A percentile compares a stretch with the other conserved stretches of the same genome.
Conservation (phyloP, 2,888 invertebrate species). For the Stictocephala bisonia region DNA sequence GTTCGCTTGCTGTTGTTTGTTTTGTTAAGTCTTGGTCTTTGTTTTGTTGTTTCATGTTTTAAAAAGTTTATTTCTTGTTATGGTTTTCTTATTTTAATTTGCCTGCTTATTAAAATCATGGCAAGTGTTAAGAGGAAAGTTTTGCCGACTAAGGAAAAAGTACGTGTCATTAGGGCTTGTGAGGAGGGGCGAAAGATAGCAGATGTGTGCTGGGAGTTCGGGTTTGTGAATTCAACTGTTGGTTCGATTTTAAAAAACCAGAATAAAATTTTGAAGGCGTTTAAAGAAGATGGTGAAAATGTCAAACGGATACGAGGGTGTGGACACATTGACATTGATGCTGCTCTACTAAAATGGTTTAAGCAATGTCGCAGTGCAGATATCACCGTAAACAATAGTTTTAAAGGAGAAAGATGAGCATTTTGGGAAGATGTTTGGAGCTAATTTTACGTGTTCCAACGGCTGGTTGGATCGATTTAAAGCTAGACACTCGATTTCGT, state of each 20-base stretch:
- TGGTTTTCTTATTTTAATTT: too few relatives aligned
- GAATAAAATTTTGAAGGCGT: constrained; percentile 21
- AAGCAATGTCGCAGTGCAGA: constrained; percentile 11
- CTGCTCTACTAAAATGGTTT: constrained; percentile 35
- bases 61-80: too few relatives aligned
- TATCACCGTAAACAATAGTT: constrained; percentile 14
- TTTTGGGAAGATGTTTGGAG: constrained; percentile 28
- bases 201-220: constrained; percentile 15
- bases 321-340: constrained; percentile 22
- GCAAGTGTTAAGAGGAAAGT: constrained; percentile 15
- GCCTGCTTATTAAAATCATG: too few relatives aligned
- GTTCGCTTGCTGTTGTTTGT: too few relatives aligned
- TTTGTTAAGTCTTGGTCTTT: constrained; percentile 4
- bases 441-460: constrained; percentile 14
- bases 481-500: constrained; percentile 22
- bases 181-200: constrained; percentile 25
- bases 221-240: constrained; percentile 25
- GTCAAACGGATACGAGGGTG: constrained; percentile 8
- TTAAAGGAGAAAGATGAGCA: constrained; percentile 9
- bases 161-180: constrained; percentile 3
- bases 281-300: constrained; percentile 18
- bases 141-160: constrained; percentile 23
- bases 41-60: not conserved
- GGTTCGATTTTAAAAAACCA: constrained; percentile 32
- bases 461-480: constrained; percentile 38